Conservation (phyloP, 2,113 vertebrate species). For the Xerus inauris region DNA sequence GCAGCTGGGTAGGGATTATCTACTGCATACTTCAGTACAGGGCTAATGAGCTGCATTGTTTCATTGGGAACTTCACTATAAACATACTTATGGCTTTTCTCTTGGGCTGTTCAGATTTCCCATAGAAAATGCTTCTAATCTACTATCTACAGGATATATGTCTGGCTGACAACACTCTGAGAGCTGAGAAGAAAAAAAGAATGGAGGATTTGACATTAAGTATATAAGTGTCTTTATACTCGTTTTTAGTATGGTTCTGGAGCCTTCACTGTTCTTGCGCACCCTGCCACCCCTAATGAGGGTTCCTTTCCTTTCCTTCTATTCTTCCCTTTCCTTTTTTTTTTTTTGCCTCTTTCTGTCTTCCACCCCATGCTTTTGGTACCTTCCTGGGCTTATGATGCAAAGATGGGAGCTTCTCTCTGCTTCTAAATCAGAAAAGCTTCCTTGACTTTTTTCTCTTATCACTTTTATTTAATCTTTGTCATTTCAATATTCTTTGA, state of each 20-base stretch:
- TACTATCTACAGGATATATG: not conserved
- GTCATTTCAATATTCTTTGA: not conserved
- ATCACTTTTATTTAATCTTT: not conserved
- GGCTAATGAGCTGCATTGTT: not conserved
- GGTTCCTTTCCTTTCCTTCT: not conserved
- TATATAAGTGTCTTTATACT: not conserved
- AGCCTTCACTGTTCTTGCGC: not conserved
- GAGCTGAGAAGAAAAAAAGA: not conserved
- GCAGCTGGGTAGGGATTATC: not conserved
- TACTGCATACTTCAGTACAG: not conserved
- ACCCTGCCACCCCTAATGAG: not conserved
- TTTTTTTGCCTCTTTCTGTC: not conserved
- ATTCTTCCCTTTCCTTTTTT: constrained; percentile 39
- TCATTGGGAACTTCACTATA: not conserved
- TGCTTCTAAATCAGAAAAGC: not conserved
- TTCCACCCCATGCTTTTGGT: not conserved
- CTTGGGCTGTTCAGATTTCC: not conserved
- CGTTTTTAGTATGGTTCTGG: not conserved
- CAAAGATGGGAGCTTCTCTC: not conserved
- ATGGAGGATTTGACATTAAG: not conserved
- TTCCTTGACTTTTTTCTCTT: not conserved
- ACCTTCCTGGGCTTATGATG: not conserved
- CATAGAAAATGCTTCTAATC: not conserved
- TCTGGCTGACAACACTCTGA: not conserved
- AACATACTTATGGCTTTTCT: not conserved